Evolutionary conservation across 1,140 invertebrate species (phyloP).

Genomic region (Caenorhabditis elegans): WBcel235 BX284606.5:11588501-11589000

Average conservation of each 20-base stretch:
- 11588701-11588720: neutral
- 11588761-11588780: neutral
- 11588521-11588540: constrained; percentile 69
- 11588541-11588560: constrained; percentile 68
- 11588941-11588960: constrained; percentile 67
- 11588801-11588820: too few relatives aligned
- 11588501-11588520: constrained; percentile 69
- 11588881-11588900: constrained; percentile 68
- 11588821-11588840: too few relatives aligned
- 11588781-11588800: too few relatives aligned
- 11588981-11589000: constrained; percentile 66
- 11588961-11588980: constrained; percentile 67
- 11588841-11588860: neutral
- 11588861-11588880: constrained; percentile 63
- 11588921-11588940: constrained; percentile 68
- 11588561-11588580: constrained; percentile 68
- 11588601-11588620: constrained; percentile 69
- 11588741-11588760: neutral
- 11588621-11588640: constrained; percentile 68
- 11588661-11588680: constrained; percentile 68
- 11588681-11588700: too few relatives aligned
- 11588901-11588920: constrained; percentile 68
- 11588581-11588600: constrained; percentile 68
- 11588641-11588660: constrained; percentile 68
- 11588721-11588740: neutral